Evolutionary conservation across 2,113 vertebrate genomes (phyloP).

Genomic region (Miniopterus natalensis): DNA sequence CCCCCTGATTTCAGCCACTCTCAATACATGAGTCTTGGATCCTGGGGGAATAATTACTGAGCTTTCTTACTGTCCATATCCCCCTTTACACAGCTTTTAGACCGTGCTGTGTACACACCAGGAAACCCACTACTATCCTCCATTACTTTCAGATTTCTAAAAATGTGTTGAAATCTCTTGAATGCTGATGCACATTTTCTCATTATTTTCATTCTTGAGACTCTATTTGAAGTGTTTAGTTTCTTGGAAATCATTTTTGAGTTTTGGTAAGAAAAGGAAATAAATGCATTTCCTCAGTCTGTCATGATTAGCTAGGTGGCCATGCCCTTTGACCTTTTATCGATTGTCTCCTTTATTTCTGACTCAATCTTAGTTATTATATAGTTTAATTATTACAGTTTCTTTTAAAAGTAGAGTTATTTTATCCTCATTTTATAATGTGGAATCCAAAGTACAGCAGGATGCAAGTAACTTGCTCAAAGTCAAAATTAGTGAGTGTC

Average conservation of each 20-base stretch:
- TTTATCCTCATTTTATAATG: neutral
- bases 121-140: neutral
- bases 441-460: neutral
- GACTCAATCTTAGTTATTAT: neutral
- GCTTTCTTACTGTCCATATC: neutral
- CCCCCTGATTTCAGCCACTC: neutral
- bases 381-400: neutral
- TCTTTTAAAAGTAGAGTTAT: neutral
- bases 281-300: neutral
- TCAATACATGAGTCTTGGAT: neutral
- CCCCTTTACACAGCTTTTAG: neutral
- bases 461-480: neutral
- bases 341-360: neutral
- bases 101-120: neutral
- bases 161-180: neutral
- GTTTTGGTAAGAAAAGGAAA: neutral
- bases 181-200: neutral
- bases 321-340: neutral
- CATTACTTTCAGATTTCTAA: constrained; percentile 11
- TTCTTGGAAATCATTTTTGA: neutral
- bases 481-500: neutral
- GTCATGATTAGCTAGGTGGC: neutral
- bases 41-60: neutral
- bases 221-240: neutral
- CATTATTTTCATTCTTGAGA: constrained; percentile 1